Base-by-base conservation (phyloP, 2,113 vertebrate genomes). In the Pholis gunnellus region DNA sequence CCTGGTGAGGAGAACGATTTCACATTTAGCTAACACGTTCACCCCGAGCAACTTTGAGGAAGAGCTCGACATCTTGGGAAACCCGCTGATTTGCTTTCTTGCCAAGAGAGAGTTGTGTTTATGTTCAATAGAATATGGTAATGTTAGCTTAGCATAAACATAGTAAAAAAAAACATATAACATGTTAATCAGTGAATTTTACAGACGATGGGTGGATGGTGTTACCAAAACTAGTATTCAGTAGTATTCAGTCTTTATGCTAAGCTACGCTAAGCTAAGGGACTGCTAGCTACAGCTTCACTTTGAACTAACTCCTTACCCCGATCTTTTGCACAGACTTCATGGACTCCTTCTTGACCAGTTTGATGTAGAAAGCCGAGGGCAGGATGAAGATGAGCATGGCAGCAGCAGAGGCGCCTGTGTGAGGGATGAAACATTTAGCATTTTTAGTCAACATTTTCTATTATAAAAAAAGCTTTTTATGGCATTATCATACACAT, bases 381-480 rank as follows among this genome's bases (percentile, higher is more conserved):
- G 98, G 98, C 70, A 99, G 96, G 91, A 99, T 99, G 89, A 99
- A 99, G 87, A 99, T 97, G 90, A 99, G 93, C 97, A 99, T 99
- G 10, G 97, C 96, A 63, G 98, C 98, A 0, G 98, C 97, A 88
- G 98, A 99, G 10, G 97, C 96, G 81, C 98, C 98, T 99, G 79
- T 0, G 60, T 63, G 71, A 84, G 1, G 6, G 10, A 40, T 5
- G 29, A 40, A 60, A 34, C 20, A 34, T 54, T 18, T 1, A 0
- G 0, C 4, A n/a, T 56, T 40, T 40, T 81, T 42, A 76, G 50
- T 52, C 52, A 25, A 14, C 25, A 42, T 13, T 18, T 34, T 60
- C 17, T 13, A 34, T 34, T 31, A 9, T 2, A 2, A 8, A 60
- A 18, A 18, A 31, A 5, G 4, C 31, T 20, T 54, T 48, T 29